A percentile compares a stretch with the other conserved stretches of the same genome.
These are phyloP conservation scores for Sula dactylatra DNA, from an alignment of 2,113 vertebrate genomes.

Conservation along the genomic window DNA sequence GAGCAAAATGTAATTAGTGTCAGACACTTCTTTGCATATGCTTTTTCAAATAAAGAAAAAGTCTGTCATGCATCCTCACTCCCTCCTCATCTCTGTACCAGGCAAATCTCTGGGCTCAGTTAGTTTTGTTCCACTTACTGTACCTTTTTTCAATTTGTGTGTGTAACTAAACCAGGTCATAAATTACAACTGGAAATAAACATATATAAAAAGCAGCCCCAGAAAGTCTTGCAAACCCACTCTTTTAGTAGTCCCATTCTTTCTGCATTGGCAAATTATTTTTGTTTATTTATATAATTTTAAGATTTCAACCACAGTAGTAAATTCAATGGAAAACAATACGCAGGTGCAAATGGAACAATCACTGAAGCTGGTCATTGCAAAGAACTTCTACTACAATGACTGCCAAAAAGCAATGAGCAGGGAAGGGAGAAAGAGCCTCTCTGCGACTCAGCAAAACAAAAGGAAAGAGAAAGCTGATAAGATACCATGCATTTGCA, in stretches of 20 bases:
- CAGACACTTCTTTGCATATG: not conserved
- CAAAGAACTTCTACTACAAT: not conserved
- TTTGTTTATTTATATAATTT: not conserved
- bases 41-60: not conserved
- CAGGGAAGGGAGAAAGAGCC: not conserved
- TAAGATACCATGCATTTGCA: not conserved
- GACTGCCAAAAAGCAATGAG: not conserved
- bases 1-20: not conserved
- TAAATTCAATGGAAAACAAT: not conserved
- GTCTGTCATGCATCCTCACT: not conserved
- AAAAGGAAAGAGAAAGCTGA: not conserved
- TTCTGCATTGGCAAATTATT: not conserved
- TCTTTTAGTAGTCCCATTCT: not conserved
- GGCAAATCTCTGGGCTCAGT: not conserved
- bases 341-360: not conserved
- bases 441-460: not conserved
- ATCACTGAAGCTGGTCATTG: not conserved
- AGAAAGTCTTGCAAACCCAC: not conserved
- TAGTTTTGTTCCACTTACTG: not conserved
- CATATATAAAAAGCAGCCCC: not conserved
- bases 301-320: not conserved
- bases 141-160: not conserved
- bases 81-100: not conserved
- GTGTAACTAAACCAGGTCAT: not conserved
- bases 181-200: not conserved